Conservation (phyloP, 2,888 invertebrate genomes). For the Microctonus brassicae region DNA sequence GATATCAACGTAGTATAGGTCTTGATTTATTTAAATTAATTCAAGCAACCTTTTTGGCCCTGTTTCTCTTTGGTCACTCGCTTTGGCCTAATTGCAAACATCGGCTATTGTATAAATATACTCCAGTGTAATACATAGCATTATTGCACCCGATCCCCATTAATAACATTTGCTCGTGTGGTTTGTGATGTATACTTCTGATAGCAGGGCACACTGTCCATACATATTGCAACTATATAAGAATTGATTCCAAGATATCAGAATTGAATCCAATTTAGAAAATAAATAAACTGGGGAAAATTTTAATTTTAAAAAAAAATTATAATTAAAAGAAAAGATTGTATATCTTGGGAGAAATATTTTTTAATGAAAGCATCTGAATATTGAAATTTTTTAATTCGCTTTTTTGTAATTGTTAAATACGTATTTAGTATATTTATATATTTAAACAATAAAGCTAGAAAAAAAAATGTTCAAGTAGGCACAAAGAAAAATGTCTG, state of each 20-base stretch:
- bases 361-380: neutral
- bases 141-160: neutral
- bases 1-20: neutral
- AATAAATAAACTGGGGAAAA: no score
- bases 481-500: neutral
- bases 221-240: no score
- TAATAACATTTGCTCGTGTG: neutral
- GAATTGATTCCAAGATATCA: no score
- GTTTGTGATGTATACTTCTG: neutral
- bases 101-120: neutral
- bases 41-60: neutral
- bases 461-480: no score
- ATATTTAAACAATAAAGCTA: no score
- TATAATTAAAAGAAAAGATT: neutral
- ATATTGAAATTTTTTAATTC: neutral
- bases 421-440: no score
- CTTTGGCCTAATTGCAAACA: neutral
- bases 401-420: no score
- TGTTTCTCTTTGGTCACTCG: neutral
- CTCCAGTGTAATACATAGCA: neutral
- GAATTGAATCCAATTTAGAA: no score
- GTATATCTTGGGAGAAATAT: neutral
- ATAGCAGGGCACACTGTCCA: no score
- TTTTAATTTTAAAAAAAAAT: no score
- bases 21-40: slow-evolving; percentile 10